Conservation (phyloP, 2,797 vertebrate genomes). For the Prionace glauca region DNA sequence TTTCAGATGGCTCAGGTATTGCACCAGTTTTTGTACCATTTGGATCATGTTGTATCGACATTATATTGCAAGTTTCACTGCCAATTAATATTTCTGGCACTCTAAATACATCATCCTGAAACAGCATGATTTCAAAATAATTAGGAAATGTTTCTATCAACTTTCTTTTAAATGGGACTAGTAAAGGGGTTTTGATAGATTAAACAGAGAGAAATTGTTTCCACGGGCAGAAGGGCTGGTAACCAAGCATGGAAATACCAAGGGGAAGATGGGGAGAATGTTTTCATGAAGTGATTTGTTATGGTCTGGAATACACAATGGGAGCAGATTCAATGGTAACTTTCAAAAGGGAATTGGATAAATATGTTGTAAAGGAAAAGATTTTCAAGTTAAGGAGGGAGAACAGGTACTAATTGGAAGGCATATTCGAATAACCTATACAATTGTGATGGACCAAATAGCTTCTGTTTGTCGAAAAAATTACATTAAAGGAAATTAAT, state of each 20-base stretch:
- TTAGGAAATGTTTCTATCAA: neutral
- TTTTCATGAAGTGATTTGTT: neutral
- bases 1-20: conserved; percentile 16
- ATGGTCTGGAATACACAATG: neutral
- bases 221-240: neutral
- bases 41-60: neutral
- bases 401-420: neutral
- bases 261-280: neutral
- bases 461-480: neutral
- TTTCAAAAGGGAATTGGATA: neutral
- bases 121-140: neutral
- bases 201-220: neutral
- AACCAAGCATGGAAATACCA: neutral
- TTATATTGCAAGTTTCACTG: neutral
- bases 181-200: neutral
- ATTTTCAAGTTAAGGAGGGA: neutral
- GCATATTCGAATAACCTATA: neutral
- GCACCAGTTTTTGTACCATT: neutral
- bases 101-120: neutral
- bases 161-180: neutral
- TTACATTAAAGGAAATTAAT: neutral
- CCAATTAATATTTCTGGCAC: neutral
- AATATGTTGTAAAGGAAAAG: neutral
- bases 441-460: neutral
- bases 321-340: neutral